A percentile compares a stretch with the other conserved stretches of the same genome.
phyloP scores from a whole-genome alignment of 1,140 invertebrate species.

The Phymorhynchus buccinoides region DNA sequence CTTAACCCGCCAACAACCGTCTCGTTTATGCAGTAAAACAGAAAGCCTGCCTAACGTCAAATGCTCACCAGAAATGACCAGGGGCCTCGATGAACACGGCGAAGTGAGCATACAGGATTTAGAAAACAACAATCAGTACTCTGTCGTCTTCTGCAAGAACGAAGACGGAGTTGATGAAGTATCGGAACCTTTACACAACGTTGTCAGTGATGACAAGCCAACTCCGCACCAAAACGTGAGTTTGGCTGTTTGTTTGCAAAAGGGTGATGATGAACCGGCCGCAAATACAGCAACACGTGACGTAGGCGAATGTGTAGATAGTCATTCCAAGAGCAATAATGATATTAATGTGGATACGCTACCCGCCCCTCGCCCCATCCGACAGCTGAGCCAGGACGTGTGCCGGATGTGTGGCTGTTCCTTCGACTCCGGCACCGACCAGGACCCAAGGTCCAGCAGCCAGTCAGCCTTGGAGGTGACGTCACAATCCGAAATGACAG shows the following conservation, averaged over 20 bases:
- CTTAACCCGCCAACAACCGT: neutral
- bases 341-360: neutral
- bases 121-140: constrained; percentile 7
- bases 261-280: neutral
- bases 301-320: neutral
- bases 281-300: neutral
- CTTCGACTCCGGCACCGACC: neutral
- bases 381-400: neutral
- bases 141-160: neutral
- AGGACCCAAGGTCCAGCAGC: neutral
- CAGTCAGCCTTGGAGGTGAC: constrained; percentile 3
- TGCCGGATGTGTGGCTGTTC: neutral
- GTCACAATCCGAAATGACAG: neutral
- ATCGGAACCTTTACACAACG: neutral
- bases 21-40: neutral
- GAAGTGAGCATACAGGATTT: neutral
- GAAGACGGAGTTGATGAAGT: neutral
- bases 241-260: neutral
- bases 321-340: neutral
- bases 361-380: neutral
- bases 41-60: neutral
- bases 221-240: neutral
- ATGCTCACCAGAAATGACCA: neutral
- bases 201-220: neutral
- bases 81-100: neutral